Base-by-base conservation (phyloP, 2,113 vertebrate species). In the Paraplagusia blochii region DNA sequence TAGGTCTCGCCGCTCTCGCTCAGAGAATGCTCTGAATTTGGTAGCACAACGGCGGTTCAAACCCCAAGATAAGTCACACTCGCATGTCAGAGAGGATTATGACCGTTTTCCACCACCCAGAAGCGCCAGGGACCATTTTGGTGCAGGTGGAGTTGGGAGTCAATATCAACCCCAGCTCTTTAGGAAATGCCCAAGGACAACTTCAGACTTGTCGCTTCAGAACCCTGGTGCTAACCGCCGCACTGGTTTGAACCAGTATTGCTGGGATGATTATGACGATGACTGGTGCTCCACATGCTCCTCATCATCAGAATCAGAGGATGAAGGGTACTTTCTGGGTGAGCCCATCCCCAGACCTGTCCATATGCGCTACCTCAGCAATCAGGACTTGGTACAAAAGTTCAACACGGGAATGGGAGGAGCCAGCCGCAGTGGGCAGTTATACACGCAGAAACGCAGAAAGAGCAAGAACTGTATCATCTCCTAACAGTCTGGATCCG, bases 391-490 rank as follows among this genome's bases (percentile, higher is more conserved):
- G 15, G 90, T 97, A 64, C 95, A 97, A 79, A 98, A 97, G 69
- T 99, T 95, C 33, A 92, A 88, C 83, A 90, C 93, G 0, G 89
- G 88, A 13, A 72, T 85, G 29, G 93, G 91, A 50, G 93, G 93
- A 66, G 87, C 95, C 39, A 92, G 90, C 84, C 92, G 91, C 0
- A 87, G 90, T 74, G 95, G 92, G 84, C 94, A 95, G 86, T 74
- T 97, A 70, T 94, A 96, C 79, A 92, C 92, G 64, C 91, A 93
- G 79, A 98, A 96, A 79, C 93, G 95, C 74, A 91, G 95, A 64
- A 98, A 98, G 90, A 97, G 95, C 93, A 99, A 99, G 89, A 99
- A 99, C 91, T 99, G 97, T 73, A 95, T 94, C 43, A 95, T 99
- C 74, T 98, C 97, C 9, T 99, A 94, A 93, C 80, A 57, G 34